Evolutionary conservation across 2,113 vertebrate genomes (phyloP).

Genomic region (Malurus melanocephalus): DNA sequence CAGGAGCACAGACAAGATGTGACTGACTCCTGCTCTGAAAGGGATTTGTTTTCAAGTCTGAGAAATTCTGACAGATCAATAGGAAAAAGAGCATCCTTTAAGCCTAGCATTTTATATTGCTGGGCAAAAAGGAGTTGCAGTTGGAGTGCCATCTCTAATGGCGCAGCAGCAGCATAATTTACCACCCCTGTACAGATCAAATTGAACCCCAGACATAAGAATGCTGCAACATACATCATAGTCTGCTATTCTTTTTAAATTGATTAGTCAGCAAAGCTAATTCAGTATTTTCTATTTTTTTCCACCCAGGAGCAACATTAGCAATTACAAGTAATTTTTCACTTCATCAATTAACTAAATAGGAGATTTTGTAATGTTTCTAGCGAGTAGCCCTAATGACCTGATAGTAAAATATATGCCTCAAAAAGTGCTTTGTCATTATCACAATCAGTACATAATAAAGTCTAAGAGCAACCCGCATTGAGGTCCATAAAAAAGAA

Average conservation of each 20-base stretch:
- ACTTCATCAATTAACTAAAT: conserved; percentile 20
- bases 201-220: conserved; percentile 42
- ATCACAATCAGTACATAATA: too few relatives aligned
- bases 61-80: neutral
- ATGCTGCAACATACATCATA: conserved; percentile 12
- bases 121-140: neutral
- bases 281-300: conserved; percentile 37
- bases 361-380: neutral
- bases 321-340: neutral
- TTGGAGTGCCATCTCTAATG: neutral
- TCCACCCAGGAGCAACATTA: neutral
- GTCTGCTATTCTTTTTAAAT: conserved; percentile 40
- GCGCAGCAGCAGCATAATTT: conserved; percentile 47
- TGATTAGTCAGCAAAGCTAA: conserved; percentile 47
- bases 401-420: neutral
- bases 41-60: neutral
- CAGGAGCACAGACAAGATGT: neutral
- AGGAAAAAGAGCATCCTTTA: neutral
- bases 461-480: neutral
- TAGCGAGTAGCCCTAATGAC: neutral
- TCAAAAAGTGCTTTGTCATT: neutral
- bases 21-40: neutral
- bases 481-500: neutral
- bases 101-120: neutral
- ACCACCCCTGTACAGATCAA: conserved; percentile 10